Evolutionary conservation across 2,888 invertebrate genomes (phyloP).

Genomic region (Acrobasis repandana): DNA sequence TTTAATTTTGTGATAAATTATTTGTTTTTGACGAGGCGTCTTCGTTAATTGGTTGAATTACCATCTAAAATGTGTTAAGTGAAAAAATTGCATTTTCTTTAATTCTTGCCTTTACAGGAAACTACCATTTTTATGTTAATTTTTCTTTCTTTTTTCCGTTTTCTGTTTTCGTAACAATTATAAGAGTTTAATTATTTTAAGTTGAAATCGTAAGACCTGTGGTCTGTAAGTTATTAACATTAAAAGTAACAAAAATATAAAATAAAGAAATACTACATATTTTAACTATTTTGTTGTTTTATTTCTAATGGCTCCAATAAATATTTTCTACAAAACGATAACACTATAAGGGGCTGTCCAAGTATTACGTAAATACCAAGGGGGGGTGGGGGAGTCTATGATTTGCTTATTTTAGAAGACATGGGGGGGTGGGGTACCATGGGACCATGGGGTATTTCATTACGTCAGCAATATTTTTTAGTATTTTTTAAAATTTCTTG

Average conservation of each 20-base stretch:
- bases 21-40: conserved; percentile 22
- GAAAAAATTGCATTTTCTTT: conserved; percentile 53
- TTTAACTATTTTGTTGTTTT: conserved; percentile 38
- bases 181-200: conserved; percentile 44
- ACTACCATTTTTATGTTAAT: conserved; percentile 28
- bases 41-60: conserved; percentile 19
- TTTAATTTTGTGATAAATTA: conserved; percentile 29
- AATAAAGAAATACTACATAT: conserved; percentile 34
- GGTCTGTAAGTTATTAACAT: conserved; percentile 70
- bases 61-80: conserved; percentile 28
- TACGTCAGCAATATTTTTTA: too few relatives aligned
- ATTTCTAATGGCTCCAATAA: conserved; percentile 19
- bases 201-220: conserved; percentile 68
- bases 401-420: too few relatives aligned
- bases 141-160: conserved; percentile 36
- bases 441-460: too few relatives aligned
- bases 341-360: too few relatives aligned
- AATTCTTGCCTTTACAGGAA: conserved; percentile 44
- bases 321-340: too few relatives aligned
- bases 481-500: too few relatives aligned
- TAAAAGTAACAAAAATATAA: conserved; percentile 42
- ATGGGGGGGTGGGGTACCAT: too few relatives aligned
- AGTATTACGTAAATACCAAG: too few relatives aligned
- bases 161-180: conserved; percentile 43
- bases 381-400: too few relatives aligned